Evolutionary conservation across 2,888 invertebrate genomes (phyloP).

Genomic region (Scelioninae gen. 1): DNA sequence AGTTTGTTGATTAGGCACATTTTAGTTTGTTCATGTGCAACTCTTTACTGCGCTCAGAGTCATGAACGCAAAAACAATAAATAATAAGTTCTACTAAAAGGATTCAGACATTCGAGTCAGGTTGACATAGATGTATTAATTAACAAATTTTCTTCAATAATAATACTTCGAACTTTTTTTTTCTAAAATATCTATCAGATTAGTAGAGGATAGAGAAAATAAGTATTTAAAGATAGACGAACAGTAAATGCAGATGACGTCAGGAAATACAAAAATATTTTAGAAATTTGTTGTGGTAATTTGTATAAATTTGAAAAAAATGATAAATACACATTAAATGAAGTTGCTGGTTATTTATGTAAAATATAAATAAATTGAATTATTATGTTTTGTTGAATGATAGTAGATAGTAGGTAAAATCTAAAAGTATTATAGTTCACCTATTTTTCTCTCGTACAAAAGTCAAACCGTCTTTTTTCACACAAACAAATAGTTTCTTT

Average conservation of each 20-base stretch:
- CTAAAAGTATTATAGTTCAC: too few species aligned
- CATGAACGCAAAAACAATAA: slow-evolving; percentile 29
- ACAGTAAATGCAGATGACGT: too few species aligned
- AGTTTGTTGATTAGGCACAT: slow-evolving; percentile 63
- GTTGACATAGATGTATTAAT: not conserved
- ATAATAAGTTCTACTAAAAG: slow-evolving; percentile 5
- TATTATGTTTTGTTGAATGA: not conserved
- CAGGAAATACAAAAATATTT: not conserved
- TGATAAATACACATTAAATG: not conserved
- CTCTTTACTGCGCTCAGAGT: slow-evolving; percentile 44
- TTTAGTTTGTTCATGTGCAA: slow-evolving; percentile 25
- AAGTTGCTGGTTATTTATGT: not conserved
- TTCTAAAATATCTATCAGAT: too few species aligned
- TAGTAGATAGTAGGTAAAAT: too few species aligned
- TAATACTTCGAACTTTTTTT: too few species aligned
- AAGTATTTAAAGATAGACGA: too few species aligned
- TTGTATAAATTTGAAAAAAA: not conserved
- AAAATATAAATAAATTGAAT: not conserved
- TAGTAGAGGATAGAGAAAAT: too few species aligned
- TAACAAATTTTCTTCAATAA: too few species aligned
- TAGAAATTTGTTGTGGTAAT: not conserved
- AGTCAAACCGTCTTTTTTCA: not conserved
- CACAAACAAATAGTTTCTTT: not conserved
- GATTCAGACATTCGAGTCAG: not conserved
- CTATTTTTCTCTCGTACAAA: too few species aligned